Conservation (phyloP, 2,113 vertebrate species). For the Festucalex cinctus region DNA sequence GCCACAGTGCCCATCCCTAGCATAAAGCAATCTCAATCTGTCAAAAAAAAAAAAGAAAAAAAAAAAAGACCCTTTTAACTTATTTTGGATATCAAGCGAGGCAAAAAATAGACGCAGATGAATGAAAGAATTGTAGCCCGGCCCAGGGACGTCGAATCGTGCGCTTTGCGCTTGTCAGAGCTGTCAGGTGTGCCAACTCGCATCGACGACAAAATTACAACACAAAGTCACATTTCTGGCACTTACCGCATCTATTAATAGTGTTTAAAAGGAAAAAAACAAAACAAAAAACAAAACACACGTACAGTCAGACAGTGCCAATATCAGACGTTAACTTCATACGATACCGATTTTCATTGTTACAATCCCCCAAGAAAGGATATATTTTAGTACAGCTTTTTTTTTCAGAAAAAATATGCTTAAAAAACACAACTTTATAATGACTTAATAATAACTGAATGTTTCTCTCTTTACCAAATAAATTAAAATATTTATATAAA, state of each 20-base stretch:
- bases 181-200: slow-evolving; percentile 58
- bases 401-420: no score
- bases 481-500: no score
- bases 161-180: slow-evolving; percentile 39
- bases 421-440: no score
- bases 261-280: slow-evolving; percentile 21
- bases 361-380: no score
- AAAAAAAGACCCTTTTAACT: slow-evolving; percentile 10
- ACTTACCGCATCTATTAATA: slow-evolving; percentile 48
- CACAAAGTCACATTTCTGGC: slow-evolving; percentile 51
- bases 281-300: no score
- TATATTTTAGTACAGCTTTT: no score
- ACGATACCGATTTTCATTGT: not conserved
- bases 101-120: slow-evolving; percentile 53
- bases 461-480: no score
- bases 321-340: not conserved
- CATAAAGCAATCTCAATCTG: slow-evolving; percentile 50
- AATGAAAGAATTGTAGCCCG: slow-evolving; percentile 31
- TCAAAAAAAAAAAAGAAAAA: slow-evolving; percentile 23
- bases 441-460: no score
- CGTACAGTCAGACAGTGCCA: not conserved
- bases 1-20: not conserved
- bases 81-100: slow-evolving; percentile 24
- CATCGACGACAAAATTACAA: slow-evolving; percentile 30
- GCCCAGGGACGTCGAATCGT: not conserved